Base-by-base conservation (phyloP, 2,113 vertebrate species). In the Penelope pileata region DNA sequence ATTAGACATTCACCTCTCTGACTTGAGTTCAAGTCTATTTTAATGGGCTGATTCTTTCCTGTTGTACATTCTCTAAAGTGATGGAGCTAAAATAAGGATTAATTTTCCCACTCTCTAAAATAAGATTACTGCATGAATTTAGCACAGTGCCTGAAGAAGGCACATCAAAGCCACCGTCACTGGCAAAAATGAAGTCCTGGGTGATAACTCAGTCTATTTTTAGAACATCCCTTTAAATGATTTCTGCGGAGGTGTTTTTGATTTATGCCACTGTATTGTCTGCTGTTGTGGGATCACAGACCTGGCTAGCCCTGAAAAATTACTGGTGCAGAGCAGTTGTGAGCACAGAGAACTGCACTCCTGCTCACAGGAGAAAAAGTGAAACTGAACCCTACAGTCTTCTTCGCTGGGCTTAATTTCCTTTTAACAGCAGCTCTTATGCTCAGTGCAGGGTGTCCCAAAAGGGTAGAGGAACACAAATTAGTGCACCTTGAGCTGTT, bases 81-180 rank as follows among this genome's bases (percentile, higher is more conserved):
- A 80, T 0, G 4, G 47, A 86, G 22, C 83, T 89, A 95, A 90
- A 88, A 89, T 93, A 68, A 85, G 84, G 26, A 96, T 91, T 94
- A 94, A 86, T 96, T 95, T 83, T 73, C 77, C 62, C 43, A 83
- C 59, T 95, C 51, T 72, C 87, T 75, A 83, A 88, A 93, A 90
- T 72, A 73, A 88, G 83, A 73, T 63, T 67, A 32, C 68, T 73
- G 29, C 64, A 87, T 92, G 84, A 93, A 95, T 95, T 92, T 92
- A 95, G 87, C 54, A 47, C 66, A 50, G 34, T 1, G 4, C 75
- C 87, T 94, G 74, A 86, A 69, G 73, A 93, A 85, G 75, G 14
- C 48, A n/a, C 38, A 62, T 86, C 50, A 79, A 92, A 96, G 69
- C 60, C 48, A 68, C 73, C 32, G 66, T 59, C 73, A 59, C 51